Evolutionary conservation across 1,140 invertebrate genomes (phyloP).

Genomic region (Diploscapter pachys): DNA sequence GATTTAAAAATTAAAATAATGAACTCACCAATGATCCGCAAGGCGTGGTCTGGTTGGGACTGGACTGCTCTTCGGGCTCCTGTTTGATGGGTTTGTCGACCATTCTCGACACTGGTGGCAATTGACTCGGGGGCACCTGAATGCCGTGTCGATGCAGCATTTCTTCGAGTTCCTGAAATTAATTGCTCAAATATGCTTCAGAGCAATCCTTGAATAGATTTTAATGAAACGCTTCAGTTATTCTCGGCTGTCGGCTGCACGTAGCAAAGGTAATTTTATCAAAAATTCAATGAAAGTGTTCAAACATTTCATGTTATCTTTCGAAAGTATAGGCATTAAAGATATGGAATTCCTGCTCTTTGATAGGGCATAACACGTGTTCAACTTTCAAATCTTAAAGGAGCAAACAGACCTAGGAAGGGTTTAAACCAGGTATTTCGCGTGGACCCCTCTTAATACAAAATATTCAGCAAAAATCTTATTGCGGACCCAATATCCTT

Average conservation of each 20-base stretch:
- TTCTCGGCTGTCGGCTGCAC: no score
- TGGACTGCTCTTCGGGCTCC: constrained; percentile 49
- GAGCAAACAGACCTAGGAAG: no score
- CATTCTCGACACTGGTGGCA: constrained; percentile 42
- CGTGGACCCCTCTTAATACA: no score
- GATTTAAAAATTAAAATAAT: neutral
- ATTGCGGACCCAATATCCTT: no score
- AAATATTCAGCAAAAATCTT: no score
- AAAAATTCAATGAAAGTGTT: constrained; percentile 7
- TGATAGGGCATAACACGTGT: no score
- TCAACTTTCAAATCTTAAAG: no score
- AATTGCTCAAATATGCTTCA: neutral
- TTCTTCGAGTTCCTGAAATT: constrained; percentile 50
- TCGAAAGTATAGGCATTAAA: no score
- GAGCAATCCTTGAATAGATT: no score
- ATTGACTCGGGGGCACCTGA: constrained; percentile 43
- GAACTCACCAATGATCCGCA: constrained; percentile 42
- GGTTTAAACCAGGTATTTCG: no score
- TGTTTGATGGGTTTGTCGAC: constrained; percentile 51
- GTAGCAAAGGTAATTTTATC: neutral
- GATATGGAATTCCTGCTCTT: no score
- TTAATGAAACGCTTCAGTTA: no score
- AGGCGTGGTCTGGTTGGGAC: constrained; percentile 50
- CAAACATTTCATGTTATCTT: neutral
- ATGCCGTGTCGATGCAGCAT: constrained; percentile 52